Percentiles rank a stretch among this genome's conserved stretches.
Evolutionary conservation across 2,113 vertebrate genomes (phyloP).

Genomic region (Aegotheles bennettii): DNA sequence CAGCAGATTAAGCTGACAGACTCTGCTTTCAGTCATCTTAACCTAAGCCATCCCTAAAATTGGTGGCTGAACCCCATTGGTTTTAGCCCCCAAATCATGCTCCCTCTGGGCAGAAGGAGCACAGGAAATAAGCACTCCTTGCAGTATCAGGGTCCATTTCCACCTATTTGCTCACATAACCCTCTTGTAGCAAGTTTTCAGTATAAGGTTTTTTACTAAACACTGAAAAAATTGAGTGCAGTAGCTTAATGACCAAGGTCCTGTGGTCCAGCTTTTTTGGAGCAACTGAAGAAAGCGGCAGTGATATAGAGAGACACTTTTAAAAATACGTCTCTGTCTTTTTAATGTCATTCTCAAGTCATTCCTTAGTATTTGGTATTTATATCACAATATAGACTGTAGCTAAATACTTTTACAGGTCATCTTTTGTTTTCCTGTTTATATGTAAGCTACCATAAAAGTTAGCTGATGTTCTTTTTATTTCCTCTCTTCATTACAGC

Average conservation of each 20-base stretch:
- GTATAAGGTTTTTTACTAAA: not conserved
- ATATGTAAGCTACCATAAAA: not conserved
- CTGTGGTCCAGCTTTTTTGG: not conserved
- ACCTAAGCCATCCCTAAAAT: not conserved
- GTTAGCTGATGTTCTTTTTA: not conserved
- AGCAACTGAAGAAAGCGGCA: not conserved
- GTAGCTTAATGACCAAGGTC: not conserved
- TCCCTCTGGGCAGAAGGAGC: not conserved
- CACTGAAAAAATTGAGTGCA: not conserved
- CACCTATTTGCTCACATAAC: not conserved
- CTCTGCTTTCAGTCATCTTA: not conserved
- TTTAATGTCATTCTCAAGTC: not conserved
- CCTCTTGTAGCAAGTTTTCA: rapidly evolving
- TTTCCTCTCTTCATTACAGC: not conserved
- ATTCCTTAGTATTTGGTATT: not conserved
- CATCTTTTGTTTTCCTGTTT: not conserved
- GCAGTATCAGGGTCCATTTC: not conserved
- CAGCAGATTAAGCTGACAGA: not conserved
- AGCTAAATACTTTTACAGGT: not conserved
- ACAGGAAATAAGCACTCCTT: not conserved
- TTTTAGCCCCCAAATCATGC: not conserved
- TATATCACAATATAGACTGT: not conserved
- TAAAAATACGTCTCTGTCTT: not conserved
- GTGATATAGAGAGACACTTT: not conserved
- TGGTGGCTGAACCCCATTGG: not conserved